Percentiles rank a stretch among this genome's conserved stretches.
phyloP scores from a whole-genome alignment of 2,888 invertebrate genomes.

The Bugula neritina region DNA sequence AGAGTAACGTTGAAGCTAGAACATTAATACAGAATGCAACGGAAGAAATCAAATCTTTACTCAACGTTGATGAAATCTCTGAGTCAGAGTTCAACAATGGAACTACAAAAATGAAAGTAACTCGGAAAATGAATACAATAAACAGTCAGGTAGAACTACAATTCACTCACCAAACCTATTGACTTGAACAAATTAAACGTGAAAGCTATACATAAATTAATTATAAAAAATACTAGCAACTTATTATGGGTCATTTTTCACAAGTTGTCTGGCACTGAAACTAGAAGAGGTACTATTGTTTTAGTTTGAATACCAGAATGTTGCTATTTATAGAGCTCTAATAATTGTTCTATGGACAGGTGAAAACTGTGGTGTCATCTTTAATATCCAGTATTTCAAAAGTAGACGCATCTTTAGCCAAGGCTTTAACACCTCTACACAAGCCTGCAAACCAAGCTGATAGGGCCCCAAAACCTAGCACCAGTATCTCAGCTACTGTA shows the following conservation, averaged over 20 bases:
- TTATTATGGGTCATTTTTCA: too few species aligned
- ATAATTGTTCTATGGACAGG: neutral
- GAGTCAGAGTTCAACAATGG: neutral
- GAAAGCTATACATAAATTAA: too few species aligned
- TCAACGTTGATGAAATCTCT: neutral
- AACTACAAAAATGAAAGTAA: constrained; percentile 6
- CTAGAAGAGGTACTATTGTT: too few species aligned
- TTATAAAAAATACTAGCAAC: too few species aligned
- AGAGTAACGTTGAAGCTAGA: constrained; percentile 4
- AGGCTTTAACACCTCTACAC: constrained; percentile 7
- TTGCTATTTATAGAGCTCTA: too few species aligned
- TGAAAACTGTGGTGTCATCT: constrained; percentile 15
- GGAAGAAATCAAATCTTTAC: constrained; percentile 19
- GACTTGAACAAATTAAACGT: too few species aligned
- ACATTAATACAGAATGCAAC: constrained; percentile 18
- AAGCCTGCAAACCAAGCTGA: neutral
- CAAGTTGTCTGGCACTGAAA: too few species aligned
- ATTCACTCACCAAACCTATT: too few species aligned
- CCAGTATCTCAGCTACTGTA: neutral
- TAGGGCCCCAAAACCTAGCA: neutral
- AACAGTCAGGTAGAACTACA: constrained; percentile 21
- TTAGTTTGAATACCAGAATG: too few species aligned
- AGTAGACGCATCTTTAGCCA: constrained; percentile 8
- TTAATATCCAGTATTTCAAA: neutral
- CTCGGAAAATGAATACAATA: neutral